Percentiles rank a stretch among this genome's conserved stretches.
Evolutionary conservation across 2,113 vertebrate genomes (phyloP).

Genomic region (Conger conger): DNA sequence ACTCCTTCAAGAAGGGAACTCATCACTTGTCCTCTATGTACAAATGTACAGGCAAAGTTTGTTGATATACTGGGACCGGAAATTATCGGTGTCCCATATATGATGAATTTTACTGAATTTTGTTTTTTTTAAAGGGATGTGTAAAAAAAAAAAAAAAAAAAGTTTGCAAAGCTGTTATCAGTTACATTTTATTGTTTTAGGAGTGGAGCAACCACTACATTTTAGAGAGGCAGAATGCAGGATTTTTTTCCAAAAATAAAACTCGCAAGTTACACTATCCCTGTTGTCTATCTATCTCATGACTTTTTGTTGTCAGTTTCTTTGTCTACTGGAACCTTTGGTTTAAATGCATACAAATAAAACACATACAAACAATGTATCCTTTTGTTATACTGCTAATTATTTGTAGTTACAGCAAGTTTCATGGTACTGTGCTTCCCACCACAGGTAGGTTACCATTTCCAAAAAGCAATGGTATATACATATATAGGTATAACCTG

Average conservation of each 20-base stretch:
- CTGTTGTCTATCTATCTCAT: constrained; percentile 10
- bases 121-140: constrained; percentile 3
- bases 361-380: background rate
- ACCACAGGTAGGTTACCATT: too few relatives aligned
- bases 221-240: constrained; percentile 16
- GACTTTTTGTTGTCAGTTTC: background rate
- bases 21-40: constrained; percentile 29
- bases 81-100: constrained; percentile 1
- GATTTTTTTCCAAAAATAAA: constrained; percentile 49
- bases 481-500: too few relatives aligned
- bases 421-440: too few relatives aligned
- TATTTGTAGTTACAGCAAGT: too few relatives aligned
- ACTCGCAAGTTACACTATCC: constrained; percentile 43
- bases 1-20: constrained; percentile 2
- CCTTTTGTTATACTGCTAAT: background rate
- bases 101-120: background rate
- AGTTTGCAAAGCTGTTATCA: constrained; percentile 10
- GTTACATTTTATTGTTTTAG: constrained; percentile 23
- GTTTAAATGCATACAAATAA: background rate
- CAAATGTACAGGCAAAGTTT: constrained; percentile 33
- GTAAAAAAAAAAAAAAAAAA: constrained; percentile 18
- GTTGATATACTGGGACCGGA: constrained; percentile 15
- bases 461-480: too few relatives aligned
- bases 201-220: constrained; percentile 33
- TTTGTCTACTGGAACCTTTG: background rate